phyloP scores from a whole-genome alignment of 2,797 vertebrate genomes.

The Schizopygopsis pylzovi region DNA sequence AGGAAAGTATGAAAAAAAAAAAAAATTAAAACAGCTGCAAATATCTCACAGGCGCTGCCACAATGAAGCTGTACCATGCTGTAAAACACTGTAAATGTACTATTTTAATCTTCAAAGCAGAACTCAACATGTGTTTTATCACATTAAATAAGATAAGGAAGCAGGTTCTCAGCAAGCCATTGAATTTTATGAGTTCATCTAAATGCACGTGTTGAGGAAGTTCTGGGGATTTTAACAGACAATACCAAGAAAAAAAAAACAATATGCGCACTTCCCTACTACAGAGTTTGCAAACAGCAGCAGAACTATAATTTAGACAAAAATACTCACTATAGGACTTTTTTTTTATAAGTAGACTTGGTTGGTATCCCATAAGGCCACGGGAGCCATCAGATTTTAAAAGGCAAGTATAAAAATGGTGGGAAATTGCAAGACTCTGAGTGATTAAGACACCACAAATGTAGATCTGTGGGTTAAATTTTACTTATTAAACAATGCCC shows the following conservation, averaged over 20 bases:
- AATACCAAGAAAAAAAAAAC: background rate
- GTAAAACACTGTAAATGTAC: constrained; percentile 55
- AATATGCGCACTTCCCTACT: background rate
- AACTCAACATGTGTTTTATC: constrained; percentile 60
- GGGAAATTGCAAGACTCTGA: background rate
- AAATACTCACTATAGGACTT: background rate
- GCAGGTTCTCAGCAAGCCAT: constrained; percentile 60
- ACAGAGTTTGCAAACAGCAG: background rate
- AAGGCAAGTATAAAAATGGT: background rate
- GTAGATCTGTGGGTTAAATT: background rate
- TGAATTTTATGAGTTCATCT: constrained; percentile 60
- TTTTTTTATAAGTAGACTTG: background rate
- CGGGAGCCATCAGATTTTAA: background rate
- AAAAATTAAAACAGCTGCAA: constrained; percentile 50
- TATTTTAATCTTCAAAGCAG: constrained; percentile 64
- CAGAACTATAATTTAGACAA: background rate
- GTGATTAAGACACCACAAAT: background rate
- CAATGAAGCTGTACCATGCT: constrained; percentile 40
- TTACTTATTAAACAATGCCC: background rate
- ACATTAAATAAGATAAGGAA: constrained; percentile 66
- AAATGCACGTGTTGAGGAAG: constrained; percentile 42
- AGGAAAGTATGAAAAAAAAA: background rate
- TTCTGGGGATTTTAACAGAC: constrained; percentile 17
- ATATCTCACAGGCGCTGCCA: constrained; percentile 62
- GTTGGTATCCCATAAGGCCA: background rate